Percentiles rank a stretch among this genome's conserved stretches.
Evolutionary conservation across 1,140 invertebrate species (phyloP).

Genomic region (Heliconius eleuchia): DNA sequence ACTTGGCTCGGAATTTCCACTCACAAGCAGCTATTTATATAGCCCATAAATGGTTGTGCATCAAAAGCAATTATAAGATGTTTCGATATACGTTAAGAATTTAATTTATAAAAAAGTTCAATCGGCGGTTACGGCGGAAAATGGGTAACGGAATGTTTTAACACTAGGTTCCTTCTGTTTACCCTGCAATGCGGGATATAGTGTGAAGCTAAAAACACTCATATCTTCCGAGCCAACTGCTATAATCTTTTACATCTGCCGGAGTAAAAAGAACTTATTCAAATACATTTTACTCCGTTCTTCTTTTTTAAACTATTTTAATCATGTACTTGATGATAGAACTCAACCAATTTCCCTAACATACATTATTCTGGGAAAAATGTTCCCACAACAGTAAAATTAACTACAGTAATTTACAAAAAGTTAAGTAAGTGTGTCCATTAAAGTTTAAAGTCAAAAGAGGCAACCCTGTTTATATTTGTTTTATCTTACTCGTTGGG

Average conservation of each 20-base stretch:
- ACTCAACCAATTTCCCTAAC: no score
- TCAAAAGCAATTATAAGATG: neutral
- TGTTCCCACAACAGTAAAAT: no score
- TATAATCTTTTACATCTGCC: neutral
- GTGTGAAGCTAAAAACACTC: no score
- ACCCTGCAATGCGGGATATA: no score
- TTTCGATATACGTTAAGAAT: neutral
- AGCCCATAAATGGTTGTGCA: neutral
- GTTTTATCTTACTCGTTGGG: neutral
- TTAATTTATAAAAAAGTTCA: neutral
- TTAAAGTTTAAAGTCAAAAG: neutral
- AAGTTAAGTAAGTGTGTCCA: neutral
- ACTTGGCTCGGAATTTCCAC: neutral
- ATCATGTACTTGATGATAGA: neutral
- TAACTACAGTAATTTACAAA: no score
- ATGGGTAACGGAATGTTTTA: no score
- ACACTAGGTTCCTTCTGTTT: no score
- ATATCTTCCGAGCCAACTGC: neutral
- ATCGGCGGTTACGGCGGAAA: neutral
- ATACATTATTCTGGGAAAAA: no score
- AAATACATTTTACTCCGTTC: neutral
- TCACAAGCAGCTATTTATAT: neutral
- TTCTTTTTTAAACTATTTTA: neutral
- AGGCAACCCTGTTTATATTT: neutral
- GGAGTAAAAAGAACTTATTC: neutral